These are phyloP conservation scores for Tiliqua scincoides DNA, from an alignment of 2,113 vertebrate genomes.

Conservation along the genomic window DNA sequence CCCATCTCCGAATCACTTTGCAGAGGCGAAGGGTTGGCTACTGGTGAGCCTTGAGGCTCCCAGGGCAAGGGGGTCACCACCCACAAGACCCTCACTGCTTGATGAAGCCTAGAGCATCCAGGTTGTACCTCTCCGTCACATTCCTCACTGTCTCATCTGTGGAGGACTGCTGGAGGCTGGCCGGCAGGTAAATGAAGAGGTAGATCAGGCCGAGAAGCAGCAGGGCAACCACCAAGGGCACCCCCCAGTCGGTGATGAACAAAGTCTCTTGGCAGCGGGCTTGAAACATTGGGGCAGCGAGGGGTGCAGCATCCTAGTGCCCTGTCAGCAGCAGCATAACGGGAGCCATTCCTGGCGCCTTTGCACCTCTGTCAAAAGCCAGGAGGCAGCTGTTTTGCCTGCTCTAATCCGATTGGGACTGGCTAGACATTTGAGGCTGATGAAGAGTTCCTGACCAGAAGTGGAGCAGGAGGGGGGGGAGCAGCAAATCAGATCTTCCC, in stretches of 20 bases:
- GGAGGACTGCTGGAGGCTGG: constrained; percentile 67
- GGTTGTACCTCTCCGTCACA: constrained; percentile 43
- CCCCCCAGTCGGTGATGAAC: constrained; percentile 77
- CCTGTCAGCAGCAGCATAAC: background rate
- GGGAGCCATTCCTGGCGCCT: background rate
- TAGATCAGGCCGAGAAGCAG: constrained; percentile 77
- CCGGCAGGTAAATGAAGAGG: constrained; percentile 78
- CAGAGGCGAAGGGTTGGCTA: background rate
- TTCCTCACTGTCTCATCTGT: constrained; percentile 69
- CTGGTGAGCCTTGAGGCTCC: accelerated
- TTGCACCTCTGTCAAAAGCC: background rate
- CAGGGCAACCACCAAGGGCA: constrained; percentile 76
- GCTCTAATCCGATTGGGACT: background rate
- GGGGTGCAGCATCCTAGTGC: background rate
- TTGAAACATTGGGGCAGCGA: constrained; percentile 69
- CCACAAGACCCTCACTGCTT: background rate
- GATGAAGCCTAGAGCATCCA: background rate
- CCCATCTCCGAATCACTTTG: too few species aligned
- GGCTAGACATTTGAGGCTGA: accelerated
- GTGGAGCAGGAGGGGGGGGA: background rate
- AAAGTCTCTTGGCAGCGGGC: constrained; percentile 78
- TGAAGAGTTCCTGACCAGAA: too few species aligned
- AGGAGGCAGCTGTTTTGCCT: constrained; percentile 13
- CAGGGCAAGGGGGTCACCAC: background rate
- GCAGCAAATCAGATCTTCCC: too few species aligned